Conservation (phyloP, 2,888 invertebrate genomes). For the Xestia sexstrigata region DNA sequence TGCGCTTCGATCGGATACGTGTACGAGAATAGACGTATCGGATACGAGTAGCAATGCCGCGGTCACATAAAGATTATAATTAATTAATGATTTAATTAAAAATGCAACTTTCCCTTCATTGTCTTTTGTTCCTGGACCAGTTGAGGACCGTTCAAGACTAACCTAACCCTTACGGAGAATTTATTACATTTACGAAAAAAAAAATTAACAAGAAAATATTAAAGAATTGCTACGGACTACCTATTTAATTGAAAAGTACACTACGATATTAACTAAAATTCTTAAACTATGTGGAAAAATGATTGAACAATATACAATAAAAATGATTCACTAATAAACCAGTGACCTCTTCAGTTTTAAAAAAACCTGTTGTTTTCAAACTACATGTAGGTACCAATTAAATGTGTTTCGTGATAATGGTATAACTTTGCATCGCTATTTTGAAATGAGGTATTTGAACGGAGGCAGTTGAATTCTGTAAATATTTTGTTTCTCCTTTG, state of each 20-base stretch:
- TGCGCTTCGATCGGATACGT: slow-evolving; percentile 55
- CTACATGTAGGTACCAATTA: slow-evolving; percentile 50
- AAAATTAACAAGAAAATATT: slow-evolving; percentile 88
- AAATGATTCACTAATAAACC: slow-evolving; percentile 89
- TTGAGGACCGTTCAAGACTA: slow-evolving; percentile 85
- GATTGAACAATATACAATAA: slow-evolving; percentile 90
- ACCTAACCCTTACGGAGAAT: slow-evolving; percentile 86
- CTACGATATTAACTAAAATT: slow-evolving; percentile 88
- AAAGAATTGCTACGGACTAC: slow-evolving; percentile 89
- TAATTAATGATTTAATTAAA: slow-evolving; percentile 76
- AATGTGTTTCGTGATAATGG: slow-evolving; percentile 40
- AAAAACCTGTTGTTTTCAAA: slow-evolving; percentile 69
- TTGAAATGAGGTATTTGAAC: slow-evolving; percentile 80
- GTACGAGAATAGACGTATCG: slow-evolving; percentile 60
- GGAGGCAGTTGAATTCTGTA: slow-evolving; percentile 70
- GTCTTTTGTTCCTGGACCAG: slow-evolving; percentile 88
- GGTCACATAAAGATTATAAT: slow-evolving; percentile 71
- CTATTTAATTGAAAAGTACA: slow-evolving; percentile 88
- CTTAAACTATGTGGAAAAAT: slow-evolving; percentile 90
- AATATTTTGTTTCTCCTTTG: slow-evolving; percentile 52
- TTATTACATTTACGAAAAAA: slow-evolving; percentile 87
- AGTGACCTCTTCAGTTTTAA: slow-evolving; percentile 77
- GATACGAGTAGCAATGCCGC: slow-evolving; percentile 62
- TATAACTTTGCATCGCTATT: slow-evolving; percentile 71
- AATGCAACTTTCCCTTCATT: slow-evolving; percentile 89